A percentile compares a stretch with the other conserved stretches of the same genome.
These are phyloP conservation scores for Taenaris catops DNA, from an alignment of 2,888 invertebrate species.

Conservation along the genomic window DNA sequence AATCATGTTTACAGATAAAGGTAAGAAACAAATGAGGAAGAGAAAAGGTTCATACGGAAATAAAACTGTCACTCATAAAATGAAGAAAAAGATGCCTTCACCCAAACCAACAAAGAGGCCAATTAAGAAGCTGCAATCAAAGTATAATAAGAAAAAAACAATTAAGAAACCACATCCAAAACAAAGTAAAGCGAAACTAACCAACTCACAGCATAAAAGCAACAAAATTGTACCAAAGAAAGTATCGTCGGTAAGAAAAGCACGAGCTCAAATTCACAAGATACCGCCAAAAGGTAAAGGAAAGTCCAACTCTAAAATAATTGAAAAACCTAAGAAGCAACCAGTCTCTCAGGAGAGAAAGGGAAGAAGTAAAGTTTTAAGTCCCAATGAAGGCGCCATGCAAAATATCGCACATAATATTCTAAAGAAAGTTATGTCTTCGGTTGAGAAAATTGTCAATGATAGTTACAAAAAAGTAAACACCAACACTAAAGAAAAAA, in stretches of 20 bases:
- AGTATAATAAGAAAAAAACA: conserved; percentile 2
- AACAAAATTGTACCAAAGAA: conserved; percentile 15
- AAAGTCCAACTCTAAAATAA: conserved; percentile 26
- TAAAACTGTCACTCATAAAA: conserved; percentile 19
- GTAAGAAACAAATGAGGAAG: conserved; percentile 25
- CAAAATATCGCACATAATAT: conserved; percentile 31
- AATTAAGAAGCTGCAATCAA: conserved; percentile 5
- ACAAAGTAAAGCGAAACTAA: neutral
- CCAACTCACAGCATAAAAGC: neutral
- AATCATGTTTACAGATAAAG: conserved; percentile 21
- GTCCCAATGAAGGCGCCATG: conserved; percentile 21
- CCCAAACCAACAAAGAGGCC: conserved; percentile 9
- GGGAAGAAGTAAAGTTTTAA: conserved; percentile 10
- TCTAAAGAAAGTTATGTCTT: conserved; percentile 35
- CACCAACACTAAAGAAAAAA: conserved; percentile 22
- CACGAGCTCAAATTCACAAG: conserved; percentile 15
- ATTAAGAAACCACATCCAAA: neutral
- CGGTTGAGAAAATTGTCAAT: conserved; percentile 35
- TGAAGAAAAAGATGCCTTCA: conserved; percentile 5
- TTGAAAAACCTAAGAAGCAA: conserved; percentile 26
- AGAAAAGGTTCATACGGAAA: conserved; percentile 11
- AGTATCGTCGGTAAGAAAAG: conserved; percentile 4
- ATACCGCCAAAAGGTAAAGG: conserved; percentile 16
- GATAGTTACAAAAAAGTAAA: conserved; percentile 27
- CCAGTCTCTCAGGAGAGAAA: conserved; percentile 17